Percentiles rank a stretch among this genome's conserved stretches.
Evolutionary conservation across 2,113 vertebrate genomes (phyloP).

Genomic region (Mystacornis crossleyi): DNA sequence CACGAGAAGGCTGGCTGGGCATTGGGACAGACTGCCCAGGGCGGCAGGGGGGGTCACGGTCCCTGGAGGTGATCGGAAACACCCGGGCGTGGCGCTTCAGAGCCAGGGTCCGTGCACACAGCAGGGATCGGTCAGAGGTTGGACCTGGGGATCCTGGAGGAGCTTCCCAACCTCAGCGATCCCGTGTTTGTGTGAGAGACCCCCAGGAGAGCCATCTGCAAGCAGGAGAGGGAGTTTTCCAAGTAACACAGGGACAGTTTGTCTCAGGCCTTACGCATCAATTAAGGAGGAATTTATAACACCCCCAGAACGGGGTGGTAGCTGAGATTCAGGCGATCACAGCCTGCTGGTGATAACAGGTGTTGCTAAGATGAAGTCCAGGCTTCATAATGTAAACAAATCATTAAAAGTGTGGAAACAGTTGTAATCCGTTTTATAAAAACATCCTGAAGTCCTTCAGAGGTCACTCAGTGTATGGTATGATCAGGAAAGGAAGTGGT

Average conservation of each 20-base stretch:
- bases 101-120: rapidly evolving
- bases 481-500: background rate
- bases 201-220: background rate
- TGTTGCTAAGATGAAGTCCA: background rate
- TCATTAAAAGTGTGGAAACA: constrained; percentile 20
- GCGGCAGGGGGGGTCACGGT: rapidly evolving
- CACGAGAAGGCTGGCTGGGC: rapidly evolving
- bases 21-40: background rate
- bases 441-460: background rate
- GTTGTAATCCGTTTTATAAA: background rate
- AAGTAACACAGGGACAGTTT: background rate
- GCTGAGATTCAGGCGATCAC: background rate
- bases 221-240: background rate
- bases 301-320: rapidly evolving
- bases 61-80: rapidly evolving
- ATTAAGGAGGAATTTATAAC: background rate
- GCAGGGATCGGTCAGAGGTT: rapidly evolving
- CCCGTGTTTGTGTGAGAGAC: rapidly evolving
- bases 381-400: background rate
- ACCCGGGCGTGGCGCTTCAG: rapidly evolving
- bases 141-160: rapidly evolving
- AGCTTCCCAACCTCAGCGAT: rapidly evolving
- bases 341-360: background rate
- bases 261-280: background rate
- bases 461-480: background rate